Evolutionary conservation across 2,797 vertebrate genomes (phyloP).

Genomic region (Sternarchorhynchus goeldii): DNA sequence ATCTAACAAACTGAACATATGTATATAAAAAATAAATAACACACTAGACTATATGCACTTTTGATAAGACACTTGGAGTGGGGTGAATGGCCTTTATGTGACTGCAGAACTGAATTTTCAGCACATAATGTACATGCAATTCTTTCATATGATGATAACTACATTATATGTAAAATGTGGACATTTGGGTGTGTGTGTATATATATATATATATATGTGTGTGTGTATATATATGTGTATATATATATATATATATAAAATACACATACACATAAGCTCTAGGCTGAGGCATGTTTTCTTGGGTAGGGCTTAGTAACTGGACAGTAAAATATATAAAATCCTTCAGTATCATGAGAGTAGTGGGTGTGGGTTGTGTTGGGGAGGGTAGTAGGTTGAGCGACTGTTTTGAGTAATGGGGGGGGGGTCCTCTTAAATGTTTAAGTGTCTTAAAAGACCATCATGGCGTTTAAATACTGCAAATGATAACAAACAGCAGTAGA

Average conservation of each 20-base stretch:
- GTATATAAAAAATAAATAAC: neutral
- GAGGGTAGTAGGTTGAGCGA: too few relatives aligned
- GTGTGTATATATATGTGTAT: neutral
- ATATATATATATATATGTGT: neutral
- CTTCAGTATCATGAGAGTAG: too few relatives aligned
- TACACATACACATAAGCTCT: too few relatives aligned
- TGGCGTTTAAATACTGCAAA: too few relatives aligned
- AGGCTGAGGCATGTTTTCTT: too few relatives aligned
- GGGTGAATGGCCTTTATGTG: constrained; percentile 3
- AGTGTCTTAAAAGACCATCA: too few relatives aligned
- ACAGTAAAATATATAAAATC: too few relatives aligned
- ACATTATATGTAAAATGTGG: neutral
- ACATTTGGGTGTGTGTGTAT: neutral
- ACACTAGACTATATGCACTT: constrained; percentile 33
- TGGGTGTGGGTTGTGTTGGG: too few relatives aligned
- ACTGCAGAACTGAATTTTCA: constrained; percentile 3
- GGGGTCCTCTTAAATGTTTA: too few relatives aligned
- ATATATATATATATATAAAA: neutral
- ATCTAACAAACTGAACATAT: neutral
- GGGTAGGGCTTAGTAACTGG: too few relatives aligned
- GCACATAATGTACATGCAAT: neutral
- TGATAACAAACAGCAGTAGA: too few relatives aligned
- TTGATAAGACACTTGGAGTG: constrained; percentile 5
- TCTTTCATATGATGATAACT: neutral
- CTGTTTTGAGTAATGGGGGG: too few relatives aligned